Evolutionary conservation across 2,888 invertebrate species (phyloP), one percentile per base, ranked within the genome.

Genomic region (Yponomeuta malinellus): DNA sequence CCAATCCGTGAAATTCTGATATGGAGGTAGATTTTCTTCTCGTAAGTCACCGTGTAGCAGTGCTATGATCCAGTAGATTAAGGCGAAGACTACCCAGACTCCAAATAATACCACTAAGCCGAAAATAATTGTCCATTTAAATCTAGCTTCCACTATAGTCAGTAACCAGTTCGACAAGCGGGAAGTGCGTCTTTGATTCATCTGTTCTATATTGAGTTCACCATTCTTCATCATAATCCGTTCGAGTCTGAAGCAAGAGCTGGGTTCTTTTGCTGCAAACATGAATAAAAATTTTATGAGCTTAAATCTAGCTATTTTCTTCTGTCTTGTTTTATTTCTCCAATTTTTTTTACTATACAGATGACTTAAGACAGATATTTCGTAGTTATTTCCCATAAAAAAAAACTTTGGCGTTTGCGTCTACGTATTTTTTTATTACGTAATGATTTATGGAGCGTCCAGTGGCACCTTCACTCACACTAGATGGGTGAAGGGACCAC

Each of bases 41-140:
- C 93, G 94, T 74, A 98, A 93, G 83, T 99, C 99, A 1, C 97
- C 98, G 85, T 99, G 98, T 0, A 95, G 94, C 81, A 95, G 95
- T 64, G 97, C 95, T 73, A 98, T 98, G 59, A 97, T 86, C 96
- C 97, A 99, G 96, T 98, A 99, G 71, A 98, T 93, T 10, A 96
- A 90, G 0, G 97, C 98, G 82, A 98, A 99, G 23, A 95, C 93
- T 48, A 98, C 85, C 98, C 99, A 99, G 64, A 97, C 96, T 1
- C 95, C 90, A 64, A 97, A 94, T 82, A 97, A 99, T 68, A 96
- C 96, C 73, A 96, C 85, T 33, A 96, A 95, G 85, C 98, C 98
- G 68, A 96, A 95, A 48, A 98, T 82, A 10, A 98, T 89, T 1
- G 98, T 98, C 96, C 97, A 98, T 66, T 98, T 94, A 99, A 99